Base-by-base conservation (phyloP, 2,797 vertebrate species). In the Gouania willdenowi region DNA sequence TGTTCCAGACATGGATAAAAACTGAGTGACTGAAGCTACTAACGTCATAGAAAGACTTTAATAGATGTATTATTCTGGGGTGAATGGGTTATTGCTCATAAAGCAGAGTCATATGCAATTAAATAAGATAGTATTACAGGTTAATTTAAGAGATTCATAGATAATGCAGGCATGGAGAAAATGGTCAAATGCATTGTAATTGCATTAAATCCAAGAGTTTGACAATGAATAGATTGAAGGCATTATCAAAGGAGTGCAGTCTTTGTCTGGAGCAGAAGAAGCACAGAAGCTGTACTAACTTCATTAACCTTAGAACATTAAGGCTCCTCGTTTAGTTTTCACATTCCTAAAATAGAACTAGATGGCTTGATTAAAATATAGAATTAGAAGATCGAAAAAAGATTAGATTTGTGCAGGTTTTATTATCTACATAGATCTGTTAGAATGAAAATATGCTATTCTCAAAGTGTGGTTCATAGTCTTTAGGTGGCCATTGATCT, bases 11-110 rank as follows among this genome's bases (percentile, higher is more conserved):
- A 19, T 25, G 66, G 61, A 46, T n/a, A n/a, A 82, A 68, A 82
- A 79, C 67, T 81, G 81, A 82, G 72, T 68, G 75, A 77, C 81
- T 79, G 79, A 84, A 86, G 79, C 77, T 71, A 77, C 83, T 72
- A 76, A 79, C 79, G 77, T 80, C 75, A 75, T 36, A 65, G 66
- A 45, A 66, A 73, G 82, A 79, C 66, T 82, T 81, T 86, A 86
- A 82, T 79, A 69, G 75, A 79, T 75, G 71, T 73, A 83, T 84
- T 84, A 80, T 79, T 77, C 69, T 50, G 66, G 77, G 77, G 76
- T 74, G 83, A 87, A 79, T 52, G 74, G 86, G 72, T 81, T 83
- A 84, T 85, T 84, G 70, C 77, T 84, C 81, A 84, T 83, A 83
- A 82, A 85, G 78, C 57, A 67, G 49, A 85, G 78, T 84, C 63